A percentile compares a stretch with the other conserved stretches of the same genome.
phyloP scores from a whole-genome alignment of 30 jellyfish, hydroid and myxozoan species.

The Chrysaora quinquecirrha region DNA sequence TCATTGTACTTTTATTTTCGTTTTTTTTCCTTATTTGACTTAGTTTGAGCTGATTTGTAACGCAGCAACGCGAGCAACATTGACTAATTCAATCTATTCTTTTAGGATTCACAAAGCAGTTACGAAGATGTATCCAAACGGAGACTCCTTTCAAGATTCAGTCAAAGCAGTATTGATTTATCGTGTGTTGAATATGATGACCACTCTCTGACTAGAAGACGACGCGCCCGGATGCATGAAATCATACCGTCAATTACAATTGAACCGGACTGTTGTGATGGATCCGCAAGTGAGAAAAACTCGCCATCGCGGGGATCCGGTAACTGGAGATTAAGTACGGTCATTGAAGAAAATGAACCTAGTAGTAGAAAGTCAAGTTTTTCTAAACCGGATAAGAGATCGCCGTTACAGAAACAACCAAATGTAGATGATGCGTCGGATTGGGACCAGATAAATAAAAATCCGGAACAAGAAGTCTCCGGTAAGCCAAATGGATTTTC shows the following conservation, averaged over 20 bases:
- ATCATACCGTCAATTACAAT: constrained; percentile 61
- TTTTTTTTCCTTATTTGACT: too few relatives aligned
- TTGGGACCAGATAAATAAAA: not conserved
- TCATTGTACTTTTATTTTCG: too few relatives aligned
- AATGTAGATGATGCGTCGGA: constrained; percentile 21
- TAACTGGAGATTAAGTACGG: constrained; percentile 58
- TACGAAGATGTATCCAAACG: constrained; percentile 17
- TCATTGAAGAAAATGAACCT: constrained; percentile 68
- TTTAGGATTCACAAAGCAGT: constrained; percentile 14
- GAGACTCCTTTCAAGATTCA: constrained; percentile 45
- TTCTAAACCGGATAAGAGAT: constrained; percentile 17
- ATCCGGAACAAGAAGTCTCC: not conserved
- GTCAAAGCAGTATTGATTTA: constrained; percentile 75
- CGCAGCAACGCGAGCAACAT: too few relatives aligned
- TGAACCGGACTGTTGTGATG: constrained; percentile 28
- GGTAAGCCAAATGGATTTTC: not conserved
- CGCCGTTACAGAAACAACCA: constrained; percentile 38
- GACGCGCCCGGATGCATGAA: constrained; percentile 24
- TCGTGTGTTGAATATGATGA: constrained; percentile 44
- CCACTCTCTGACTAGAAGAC: constrained; percentile 12
- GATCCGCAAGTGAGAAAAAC: constrained; percentile 20
- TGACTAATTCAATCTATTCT: too few relatives aligned
- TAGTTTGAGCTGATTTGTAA: too few relatives aligned
- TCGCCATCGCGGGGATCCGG: constrained; percentile 28
- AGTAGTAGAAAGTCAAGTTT: constrained; percentile 56